Base-by-base conservation (phyloP, 2,888 invertebrate species). In the Acanthosepion lycidas region DNA sequence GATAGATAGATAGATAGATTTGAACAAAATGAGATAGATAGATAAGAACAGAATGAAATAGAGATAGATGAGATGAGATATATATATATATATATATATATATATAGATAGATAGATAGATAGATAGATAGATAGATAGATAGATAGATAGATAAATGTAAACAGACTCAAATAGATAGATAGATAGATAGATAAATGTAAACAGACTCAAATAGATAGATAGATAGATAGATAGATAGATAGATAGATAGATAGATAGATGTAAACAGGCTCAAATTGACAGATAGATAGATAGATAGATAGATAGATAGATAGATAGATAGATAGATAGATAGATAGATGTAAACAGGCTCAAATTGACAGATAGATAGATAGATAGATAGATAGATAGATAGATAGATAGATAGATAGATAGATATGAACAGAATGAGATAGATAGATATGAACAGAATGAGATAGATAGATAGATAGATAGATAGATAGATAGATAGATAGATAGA, bases 401-500 rank as follows among this genome's bases (percentile, higher is more conserved):
- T 28, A 78, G 78, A n/a, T 78, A n/a, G 78, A n/a, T 59, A 78
- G 78, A n/a, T 78, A 78, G 78, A 78, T 78, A n/a, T n/a, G n/a
- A n/a, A n/a, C n/a, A n/a, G n/a, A n/a, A n/a, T n/a, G n/a, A 78
- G 15, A 78, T 33, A 78, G 15, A n/a, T 78, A 78, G 15, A 78
- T 78, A 1, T 33, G 33, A 33, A 1, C 33, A 33, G 1, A 33
- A 33, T 33, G 33, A 33, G n/a, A 78, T n/a, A n/a, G 15, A 78
- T 78, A n/a, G n/a, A 78, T 78, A 9, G 0, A 9, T n/a, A 78
- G 12, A 78, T n/a, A 78, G 78, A 78, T n/a, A 78, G 78, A 78
- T n/a, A 78, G n/a, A 33, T n/a, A 78, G n/a, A 78, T 78, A 33
- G n/a, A n/a, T n/a, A 78, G 78, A n/a, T 78, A 78, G 78, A n/a